Conservation (phyloP, 2,113 vertebrate species). For the Cnemophilus loriae region DNA sequence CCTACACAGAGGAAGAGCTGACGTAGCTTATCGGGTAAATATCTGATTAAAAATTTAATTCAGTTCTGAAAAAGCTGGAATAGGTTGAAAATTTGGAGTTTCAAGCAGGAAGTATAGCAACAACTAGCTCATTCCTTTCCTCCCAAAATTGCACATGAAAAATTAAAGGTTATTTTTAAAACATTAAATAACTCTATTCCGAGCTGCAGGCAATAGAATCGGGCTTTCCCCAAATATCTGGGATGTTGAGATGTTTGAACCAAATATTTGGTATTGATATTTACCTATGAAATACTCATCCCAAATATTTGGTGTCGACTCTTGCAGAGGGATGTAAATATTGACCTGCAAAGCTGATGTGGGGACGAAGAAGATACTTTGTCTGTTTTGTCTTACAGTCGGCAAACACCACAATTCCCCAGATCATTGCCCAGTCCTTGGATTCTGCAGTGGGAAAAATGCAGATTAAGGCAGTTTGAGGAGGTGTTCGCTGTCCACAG, state of each 20-base stretch:
- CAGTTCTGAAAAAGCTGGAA: background rate
- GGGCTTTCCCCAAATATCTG: background rate
- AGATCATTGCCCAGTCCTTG: background rate
- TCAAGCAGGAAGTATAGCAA: accelerated
- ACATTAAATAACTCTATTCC: background rate
- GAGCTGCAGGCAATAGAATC: background rate
- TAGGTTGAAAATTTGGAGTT: background rate
- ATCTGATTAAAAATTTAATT: background rate
- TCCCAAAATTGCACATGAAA: background rate
- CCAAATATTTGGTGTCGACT: background rate
- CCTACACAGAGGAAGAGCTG: background rate
- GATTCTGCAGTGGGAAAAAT: background rate
- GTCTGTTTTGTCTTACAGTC: background rate
- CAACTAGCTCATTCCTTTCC: background rate
- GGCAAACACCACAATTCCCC: background rate
- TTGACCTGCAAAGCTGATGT: background rate
- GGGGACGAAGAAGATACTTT: background rate
- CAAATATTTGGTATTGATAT: constrained; percentile 4
- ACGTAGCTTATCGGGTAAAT: background rate
- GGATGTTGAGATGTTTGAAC: background rate
- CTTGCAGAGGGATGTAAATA: background rate
- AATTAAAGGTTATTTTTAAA: background rate
- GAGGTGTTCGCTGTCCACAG: background rate
- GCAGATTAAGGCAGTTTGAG: background rate
- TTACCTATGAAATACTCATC: background rate